Percentiles rank a stretch among this genome's conserved stretches.
Evolutionary conservation across 2,113 vertebrate species (phyloP).

Genomic region (Chrysemys picta): DNA sequence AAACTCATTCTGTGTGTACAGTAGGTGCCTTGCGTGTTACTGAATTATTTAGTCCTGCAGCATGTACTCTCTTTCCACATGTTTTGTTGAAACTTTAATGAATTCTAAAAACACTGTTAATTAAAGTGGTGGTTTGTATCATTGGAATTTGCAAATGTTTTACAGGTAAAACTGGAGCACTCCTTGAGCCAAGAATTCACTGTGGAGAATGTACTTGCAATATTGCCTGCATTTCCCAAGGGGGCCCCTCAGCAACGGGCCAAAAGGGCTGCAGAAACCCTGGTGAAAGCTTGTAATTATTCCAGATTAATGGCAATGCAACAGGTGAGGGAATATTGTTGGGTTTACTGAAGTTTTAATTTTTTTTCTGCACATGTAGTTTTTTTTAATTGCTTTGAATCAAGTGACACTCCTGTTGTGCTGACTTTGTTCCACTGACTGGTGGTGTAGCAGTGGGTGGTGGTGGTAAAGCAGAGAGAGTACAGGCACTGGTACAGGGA

Average conservation of each 20-base stretch:
- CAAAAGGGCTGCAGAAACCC: slow-evolving; percentile 67
- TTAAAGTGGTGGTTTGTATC: not conserved
- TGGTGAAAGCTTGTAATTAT: slow-evolving; percentile 66
- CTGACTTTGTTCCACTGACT: not conserved
- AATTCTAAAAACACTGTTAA: slow-evolving; percentile 7
- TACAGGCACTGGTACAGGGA: not conserved
- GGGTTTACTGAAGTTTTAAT: not conserved
- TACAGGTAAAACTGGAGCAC: slow-evolving; percentile 58
- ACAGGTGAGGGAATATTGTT: slow-evolving; percentile 47
- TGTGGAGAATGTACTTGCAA: slow-evolving; percentile 54
- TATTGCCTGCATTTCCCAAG: slow-evolving; percentile 56
- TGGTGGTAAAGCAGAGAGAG: not conserved
- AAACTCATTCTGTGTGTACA: not conserved
- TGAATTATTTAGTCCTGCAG: slow-evolving; percentile 28
- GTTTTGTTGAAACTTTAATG: slow-evolving; percentile 2
- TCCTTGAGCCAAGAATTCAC: slow-evolving; percentile 62
- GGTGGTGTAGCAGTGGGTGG: not conserved
- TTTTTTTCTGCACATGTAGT: not conserved
- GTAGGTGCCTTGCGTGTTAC: not conserved
- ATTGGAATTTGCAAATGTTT: slow-evolving; percentile 16
- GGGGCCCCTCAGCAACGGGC: slow-evolving; percentile 53
- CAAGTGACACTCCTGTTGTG: not conserved
- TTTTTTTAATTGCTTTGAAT: not conserved
- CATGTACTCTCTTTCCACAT: slow-evolving; percentile 1
- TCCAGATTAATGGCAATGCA: slow-evolving; percentile 64